Evolutionary conservation across 2,113 vertebrate genomes (phyloP), one percentile per base, ranked within the genome.

Genomic region (Beaufortia kweichowensis): DNA sequence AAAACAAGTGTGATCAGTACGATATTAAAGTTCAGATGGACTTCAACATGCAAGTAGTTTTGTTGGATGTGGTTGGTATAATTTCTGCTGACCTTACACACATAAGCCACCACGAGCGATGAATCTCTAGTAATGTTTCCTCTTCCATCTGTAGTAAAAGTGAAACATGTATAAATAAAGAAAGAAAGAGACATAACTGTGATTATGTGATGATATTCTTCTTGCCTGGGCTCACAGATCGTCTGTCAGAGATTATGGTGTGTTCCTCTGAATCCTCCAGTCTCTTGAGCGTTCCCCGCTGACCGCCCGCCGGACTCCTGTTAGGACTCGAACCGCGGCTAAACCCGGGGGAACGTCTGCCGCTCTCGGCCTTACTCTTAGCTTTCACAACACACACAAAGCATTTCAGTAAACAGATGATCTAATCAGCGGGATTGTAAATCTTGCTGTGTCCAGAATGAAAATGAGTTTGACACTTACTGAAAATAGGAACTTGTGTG

Each of bases 31-130:
- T 7, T 35, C 9, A 35, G 6, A 5, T 35, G 33, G 33, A 35
- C 33, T 35, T 35, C 9, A 35, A 35, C 5, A 35, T 35, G 33
- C 33, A 35, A 35, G 9, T 35, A 9, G 9, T 5, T 7, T 35
- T 35, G 6, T 9, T 35, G 33, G 2, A 17, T 46, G 4, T 6
- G 43, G 8, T 61, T 23, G 5, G 14, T 2, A 71, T 3, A 39
- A 11, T 1, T 31, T 73, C 23, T 6, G 19, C 87, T 85, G 84
- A 99, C 97, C 91, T 96, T 95, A 71, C 97, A 99, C 23, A 98
- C 63, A 56, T 95, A 99, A 66, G 97, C 91, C 0, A 97, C 94
- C 9, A 94, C 93, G 86, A 97, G 55, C 1, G 94, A 93, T 0
- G 90, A 29, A 21, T 94, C 92, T 76, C 86, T 48, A 14, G 64